Evolutionary conservation across 2,888 invertebrate species (phyloP).

Genomic region (Gasteruption jaculator): DNA sequence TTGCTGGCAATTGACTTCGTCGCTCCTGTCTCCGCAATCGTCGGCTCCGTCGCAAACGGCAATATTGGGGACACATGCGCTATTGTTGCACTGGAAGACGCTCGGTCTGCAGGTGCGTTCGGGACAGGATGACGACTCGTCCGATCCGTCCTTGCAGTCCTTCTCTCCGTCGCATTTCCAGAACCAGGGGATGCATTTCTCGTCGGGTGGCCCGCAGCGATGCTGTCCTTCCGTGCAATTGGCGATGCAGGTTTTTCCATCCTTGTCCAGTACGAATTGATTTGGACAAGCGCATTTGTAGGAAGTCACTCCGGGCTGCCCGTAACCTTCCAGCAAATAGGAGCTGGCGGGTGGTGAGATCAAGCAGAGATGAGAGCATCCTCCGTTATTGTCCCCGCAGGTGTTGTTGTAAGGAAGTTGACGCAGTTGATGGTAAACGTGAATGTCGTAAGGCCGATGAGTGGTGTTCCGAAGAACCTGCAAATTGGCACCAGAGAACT

Average conservation of each 20-base stretch:
- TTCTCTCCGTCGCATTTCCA: slow-evolving; percentile 90
- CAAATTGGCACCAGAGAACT: slow-evolving; percentile 78
- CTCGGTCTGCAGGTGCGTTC: slow-evolving; percentile 81
- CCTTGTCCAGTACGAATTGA: slow-evolving; percentile 78
- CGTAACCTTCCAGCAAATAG: slow-evolving; percentile 73
- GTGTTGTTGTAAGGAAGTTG: slow-evolving; percentile 86
- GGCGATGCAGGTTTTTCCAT: slow-evolving; percentile 84
- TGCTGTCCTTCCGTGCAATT: slow-evolving; percentile 92
- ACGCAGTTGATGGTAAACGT: slow-evolving; percentile 83
- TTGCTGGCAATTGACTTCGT: slow-evolving; percentile 78
- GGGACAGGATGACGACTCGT: slow-evolving; percentile 83
- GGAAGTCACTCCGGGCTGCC: slow-evolving; percentile 73
- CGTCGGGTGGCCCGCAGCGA: slow-evolving; percentile 66
- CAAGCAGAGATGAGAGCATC: slow-evolving; percentile 93
- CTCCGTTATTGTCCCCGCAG: slow-evolving; percentile 88
- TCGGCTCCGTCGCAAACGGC: slow-evolving; percentile 91
- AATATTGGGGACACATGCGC: slow-evolving; percentile 87
- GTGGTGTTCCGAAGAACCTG: slow-evolving; percentile 81
- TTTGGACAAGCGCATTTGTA: slow-evolving; percentile 93
- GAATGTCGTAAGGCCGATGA: slow-evolving; percentile 91
- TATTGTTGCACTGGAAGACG: slow-evolving; percentile 90
- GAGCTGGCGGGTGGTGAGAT: slow-evolving; percentile 80
- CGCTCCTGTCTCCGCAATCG: slow-evolving; percentile 88
- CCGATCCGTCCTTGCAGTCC: slow-evolving; percentile 87
- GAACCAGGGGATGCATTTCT: slow-evolving; percentile 73